These are phyloP conservation scores for Muscina levida DNA, from an alignment of 2,888 invertebrate species.

Conservation along the genomic window DNA sequence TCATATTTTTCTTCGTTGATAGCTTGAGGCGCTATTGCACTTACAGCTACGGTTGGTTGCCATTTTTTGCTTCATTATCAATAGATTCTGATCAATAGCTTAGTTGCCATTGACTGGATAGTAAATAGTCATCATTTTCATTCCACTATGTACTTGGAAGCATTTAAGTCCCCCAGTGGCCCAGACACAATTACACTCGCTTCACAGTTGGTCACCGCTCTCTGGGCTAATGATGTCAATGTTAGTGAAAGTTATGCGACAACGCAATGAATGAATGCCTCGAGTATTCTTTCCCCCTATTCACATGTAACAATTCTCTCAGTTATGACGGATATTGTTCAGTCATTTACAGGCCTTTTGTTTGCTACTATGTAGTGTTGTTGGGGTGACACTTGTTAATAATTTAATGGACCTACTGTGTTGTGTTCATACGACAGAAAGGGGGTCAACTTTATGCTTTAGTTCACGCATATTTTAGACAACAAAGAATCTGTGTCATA, in stretches of 20 bases:
- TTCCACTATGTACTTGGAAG: neutral
- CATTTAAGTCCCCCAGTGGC: conserved; percentile 47
- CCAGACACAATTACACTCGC: neutral
- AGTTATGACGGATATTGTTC: conserved; percentile 2
- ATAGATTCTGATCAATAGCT: conserved; percentile 45
- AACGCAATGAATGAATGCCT: neutral
- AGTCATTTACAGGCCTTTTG: neutral
- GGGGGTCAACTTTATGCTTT: conserved; percentile 5
- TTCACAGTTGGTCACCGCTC: neutral
- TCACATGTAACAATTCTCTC: neutral
- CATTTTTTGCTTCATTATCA: too few relatives aligned
- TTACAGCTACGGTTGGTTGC: conserved; percentile 45
- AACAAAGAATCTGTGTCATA: neutral
- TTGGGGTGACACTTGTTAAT: conserved; percentile 42
- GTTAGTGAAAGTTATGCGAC: conserved; percentile 38
- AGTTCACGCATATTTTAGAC: neutral
- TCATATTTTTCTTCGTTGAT: conserved; percentile 27
- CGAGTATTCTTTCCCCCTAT: too few relatives aligned
- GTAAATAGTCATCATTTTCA: conserved; percentile 4
- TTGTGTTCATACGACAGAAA: too few relatives aligned
- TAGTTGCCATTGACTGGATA: conserved; percentile 2
- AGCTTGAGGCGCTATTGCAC: conserved; percentile 32
- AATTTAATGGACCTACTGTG: conserved; percentile 10
- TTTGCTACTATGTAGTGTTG: too few relatives aligned
- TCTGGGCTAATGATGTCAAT: conserved; percentile 43